Evolutionary conservation across 2,888 invertebrate species (phyloP).

Genomic region (Alloplasta piceator): DNA sequence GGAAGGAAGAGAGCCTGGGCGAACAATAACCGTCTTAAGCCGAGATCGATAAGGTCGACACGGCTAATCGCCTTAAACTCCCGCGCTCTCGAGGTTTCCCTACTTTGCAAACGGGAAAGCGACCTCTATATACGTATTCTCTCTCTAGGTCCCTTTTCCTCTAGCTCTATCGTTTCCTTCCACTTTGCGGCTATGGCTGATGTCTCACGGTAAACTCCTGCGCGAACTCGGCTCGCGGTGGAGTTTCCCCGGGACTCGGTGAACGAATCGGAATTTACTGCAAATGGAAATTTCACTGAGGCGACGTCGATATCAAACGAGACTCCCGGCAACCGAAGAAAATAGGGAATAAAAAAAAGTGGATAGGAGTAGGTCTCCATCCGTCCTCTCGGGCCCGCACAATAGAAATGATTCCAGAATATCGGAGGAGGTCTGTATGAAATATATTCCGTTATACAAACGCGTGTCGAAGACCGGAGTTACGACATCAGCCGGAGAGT

Average conservation of each 20-base stretch:
- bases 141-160: slow-evolving; percentile 15
- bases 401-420: slow-evolving; percentile 56
- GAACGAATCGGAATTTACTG: slow-evolving; percentile 67
- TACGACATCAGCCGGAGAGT: slow-evolving; percentile 22
- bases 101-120: slow-evolving; percentile 54
- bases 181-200: slow-evolving; percentile 42
- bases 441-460: slow-evolving; percentile 34
- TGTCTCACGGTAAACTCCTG: slow-evolving; percentile 29
- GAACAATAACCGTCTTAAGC: slow-evolving; percentile 77
- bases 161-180: slow-evolving; percentile 11
- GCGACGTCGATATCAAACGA: slow-evolving; percentile 64
- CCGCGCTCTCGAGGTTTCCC: slow-evolving; percentile 57
- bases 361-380: slow-evolving; percentile 27
- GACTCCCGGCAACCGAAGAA: slow-evolving; percentile 64
- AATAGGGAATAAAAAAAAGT: slow-evolving; percentile 56
- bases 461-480: slow-evolving; percentile 49
- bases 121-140: slow-evolving; percentile 35
- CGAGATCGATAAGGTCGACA: slow-evolving; percentile 74
- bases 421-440: slow-evolving; percentile 24
- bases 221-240: slow-evolving; percentile 34
- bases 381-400: slow-evolving; percentile 8
- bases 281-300: slow-evolving; percentile 68
- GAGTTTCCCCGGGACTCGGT: slow-evolving; percentile 47
- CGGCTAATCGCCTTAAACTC: slow-evolving; percentile 75
- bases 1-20: slow-evolving; percentile 57